Base-by-base conservation (phyloP, 2,888 invertebrate genomes). In the Sesamia inferens region DNA sequence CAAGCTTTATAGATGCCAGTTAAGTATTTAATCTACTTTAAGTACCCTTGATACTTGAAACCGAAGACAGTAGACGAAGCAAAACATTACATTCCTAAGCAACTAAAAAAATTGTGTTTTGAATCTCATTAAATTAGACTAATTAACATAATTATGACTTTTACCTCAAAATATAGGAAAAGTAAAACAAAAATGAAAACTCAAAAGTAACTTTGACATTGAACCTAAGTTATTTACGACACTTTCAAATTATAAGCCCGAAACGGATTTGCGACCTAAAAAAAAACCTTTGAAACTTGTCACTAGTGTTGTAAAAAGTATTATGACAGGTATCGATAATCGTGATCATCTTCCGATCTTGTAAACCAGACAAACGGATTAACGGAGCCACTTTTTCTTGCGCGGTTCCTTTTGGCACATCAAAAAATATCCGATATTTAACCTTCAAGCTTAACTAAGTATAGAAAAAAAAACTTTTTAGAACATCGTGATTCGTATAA, bases 21-120 rank as follows among this genome's bases (percentile, higher is more conserved):
- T 84, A 85, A 87, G 82, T 88, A 85, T 86, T 88, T 85, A 85
- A 88, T 85, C 79, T 82, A 59, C 55, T 82, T 79, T 70, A 70
- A 82, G 58, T 69, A 48, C 69, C 66, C 70, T 13, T 3, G 42
- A 48, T 44, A 19, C 1, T 48, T 44, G 31, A 76, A 71, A 63
- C 31, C 14, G 19, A 54, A 62, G n/a, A 31, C 3, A 31, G 31
- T 31, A 31, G 31, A 31, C 1, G 31, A 31, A 31, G 55, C 16
- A 42, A 55, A 74, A 31, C 10, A 19, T 16, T 31, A 39, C 19
- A 42, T 58, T 48, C 24, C 71, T 39, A 22, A 55, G 24, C 44
- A 31, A 44, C 47, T 24, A 22, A 22, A 13, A 51, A 57, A 31
- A 71, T 58, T 31, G 6, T 22, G 19, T 14, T 64, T n/a, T 10